Percentiles rank a stretch among this genome's conserved stretches.
Conservation (phyloP, 2,888 invertebrate species). For the Cataglyphis altisquamis region DNA sequence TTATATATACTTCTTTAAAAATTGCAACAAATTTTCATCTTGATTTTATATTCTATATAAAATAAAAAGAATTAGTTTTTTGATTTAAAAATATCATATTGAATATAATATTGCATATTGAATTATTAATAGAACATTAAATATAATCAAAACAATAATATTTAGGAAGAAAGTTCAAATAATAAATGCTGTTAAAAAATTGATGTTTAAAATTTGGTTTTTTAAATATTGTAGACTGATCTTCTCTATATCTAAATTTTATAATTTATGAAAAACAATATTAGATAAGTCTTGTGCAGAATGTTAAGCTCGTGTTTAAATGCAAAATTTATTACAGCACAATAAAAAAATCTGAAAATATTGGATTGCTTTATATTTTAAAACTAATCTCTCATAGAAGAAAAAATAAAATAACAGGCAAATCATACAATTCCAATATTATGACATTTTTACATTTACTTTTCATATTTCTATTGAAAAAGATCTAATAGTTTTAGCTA, state of each 20-base stretch:
- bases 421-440: background rate
- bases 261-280: background rate
- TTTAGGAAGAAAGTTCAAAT: background rate
- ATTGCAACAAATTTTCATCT: background rate
- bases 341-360: background rate
- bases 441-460: background rate
- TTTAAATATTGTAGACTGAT: background rate
- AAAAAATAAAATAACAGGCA: background rate
- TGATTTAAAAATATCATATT: background rate
- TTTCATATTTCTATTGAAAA: background rate
- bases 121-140: slow-evolving; percentile 8
- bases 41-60: background rate
- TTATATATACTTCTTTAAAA: slow-evolving; percentile 4
- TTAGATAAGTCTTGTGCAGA: slow-evolving; percentile 8
- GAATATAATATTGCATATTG: background rate
- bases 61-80: background rate
- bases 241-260: background rate
- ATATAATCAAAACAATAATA: slow-evolving; percentile 8
- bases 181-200: background rate
- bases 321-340: slow-evolving; percentile 27
- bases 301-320: slow-evolving; percentile 24
- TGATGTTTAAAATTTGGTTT: slow-evolving; percentile 3
- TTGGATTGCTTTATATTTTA: background rate
- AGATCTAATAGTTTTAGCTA: background rate
- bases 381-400: slow-evolving; percentile 11